These are phyloP conservation scores for Gnathonemus longibarbis DNA, from an alignment of 2,113 vertebrate species.

Conservation along the genomic window DNA sequence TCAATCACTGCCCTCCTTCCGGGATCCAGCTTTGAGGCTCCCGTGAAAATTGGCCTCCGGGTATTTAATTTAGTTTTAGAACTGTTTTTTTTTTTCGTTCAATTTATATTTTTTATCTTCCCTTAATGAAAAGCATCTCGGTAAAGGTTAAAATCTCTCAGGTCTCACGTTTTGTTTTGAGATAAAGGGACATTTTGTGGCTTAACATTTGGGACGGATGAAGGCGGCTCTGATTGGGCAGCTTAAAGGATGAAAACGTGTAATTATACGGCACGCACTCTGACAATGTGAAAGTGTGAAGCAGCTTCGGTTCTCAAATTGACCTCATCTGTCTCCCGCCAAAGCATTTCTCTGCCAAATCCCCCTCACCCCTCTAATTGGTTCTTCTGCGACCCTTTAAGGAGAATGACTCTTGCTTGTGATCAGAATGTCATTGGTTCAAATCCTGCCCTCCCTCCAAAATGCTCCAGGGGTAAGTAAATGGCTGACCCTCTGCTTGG, in stretches of 20 bases:
- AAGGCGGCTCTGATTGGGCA: background rate
- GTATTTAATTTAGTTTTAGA: conserved; percentile 50
- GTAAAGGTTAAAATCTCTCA: conserved; percentile 43
- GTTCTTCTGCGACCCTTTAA: background rate
- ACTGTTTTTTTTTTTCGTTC: conserved; percentile 31
- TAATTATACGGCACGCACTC: background rate
- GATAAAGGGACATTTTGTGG: background rate
- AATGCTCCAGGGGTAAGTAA: background rate
- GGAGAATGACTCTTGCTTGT: background rate
- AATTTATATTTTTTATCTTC: conserved; percentile 45
- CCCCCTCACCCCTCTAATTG: background rate
- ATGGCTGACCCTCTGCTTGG: background rate
- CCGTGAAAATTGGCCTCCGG: conserved; percentile 44
- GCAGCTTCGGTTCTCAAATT: background rate
- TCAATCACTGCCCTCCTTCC: background rate
- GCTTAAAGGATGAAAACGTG: background rate
- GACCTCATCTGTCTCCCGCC: background rate
- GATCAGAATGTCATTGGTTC: background rate
- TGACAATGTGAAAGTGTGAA: background rate
- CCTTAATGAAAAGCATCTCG: conserved; percentile 39
- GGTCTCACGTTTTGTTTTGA: conserved; percentile 17
- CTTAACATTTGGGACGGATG: background rate
- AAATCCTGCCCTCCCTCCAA: background rate
- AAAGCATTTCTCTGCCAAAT: conserved; percentile 24
- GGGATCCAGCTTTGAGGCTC: conserved; percentile 14